Percentiles rank a stretch among this genome's conserved stretches.
Evolutionary conservation across 2,888 invertebrate genomes (phyloP).

Genomic region (Stenodera caucasica): DNA sequence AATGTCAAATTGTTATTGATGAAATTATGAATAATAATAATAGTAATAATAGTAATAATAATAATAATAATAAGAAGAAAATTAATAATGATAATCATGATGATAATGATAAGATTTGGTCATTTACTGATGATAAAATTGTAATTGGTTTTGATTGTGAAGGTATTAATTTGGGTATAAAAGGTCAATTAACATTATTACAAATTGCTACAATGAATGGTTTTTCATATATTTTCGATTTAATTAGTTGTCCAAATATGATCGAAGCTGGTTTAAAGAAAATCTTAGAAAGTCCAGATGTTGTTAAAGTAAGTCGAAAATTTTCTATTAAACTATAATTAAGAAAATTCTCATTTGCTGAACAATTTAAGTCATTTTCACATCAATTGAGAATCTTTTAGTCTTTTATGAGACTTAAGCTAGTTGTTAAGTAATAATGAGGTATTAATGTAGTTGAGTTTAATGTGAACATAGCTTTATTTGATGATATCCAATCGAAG

Average conservation of each 20-base stretch:
- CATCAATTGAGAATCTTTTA: too few relatives aligned
- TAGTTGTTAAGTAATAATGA: too few relatives aligned
- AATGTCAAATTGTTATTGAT: constrained; percentile 75
- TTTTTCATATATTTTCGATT: constrained; percentile 84
- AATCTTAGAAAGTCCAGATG: constrained; percentile 76
- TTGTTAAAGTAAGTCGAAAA: constrained; percentile 80
- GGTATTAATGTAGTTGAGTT: too few relatives aligned
- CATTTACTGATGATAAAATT: constrained; percentile 55
- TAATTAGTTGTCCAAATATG: constrained; percentile 81
- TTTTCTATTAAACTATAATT: too few relatives aligned
- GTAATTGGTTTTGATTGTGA: constrained; percentile 89
- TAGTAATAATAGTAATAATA: not conserved
- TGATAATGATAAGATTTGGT: constrained; percentile 43
- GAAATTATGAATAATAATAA: constrained; percentile 61
- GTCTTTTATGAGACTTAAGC: too few relatives aligned
- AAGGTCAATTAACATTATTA: constrained; percentile 84
- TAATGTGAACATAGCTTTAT: too few relatives aligned
- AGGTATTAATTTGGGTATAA: constrained; percentile 87
- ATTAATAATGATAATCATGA: not conserved
- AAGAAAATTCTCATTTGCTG: too few relatives aligned
- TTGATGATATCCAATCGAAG: too few relatives aligned
- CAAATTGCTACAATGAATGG: constrained; percentile 83
- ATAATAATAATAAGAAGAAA: too few relatives aligned
- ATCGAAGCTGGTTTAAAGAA: constrained; percentile 78
- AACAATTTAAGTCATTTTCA: too few relatives aligned